Conservation (phyloP, 2,888 invertebrate genomes). For the Tupiocoris notatus region DNA sequence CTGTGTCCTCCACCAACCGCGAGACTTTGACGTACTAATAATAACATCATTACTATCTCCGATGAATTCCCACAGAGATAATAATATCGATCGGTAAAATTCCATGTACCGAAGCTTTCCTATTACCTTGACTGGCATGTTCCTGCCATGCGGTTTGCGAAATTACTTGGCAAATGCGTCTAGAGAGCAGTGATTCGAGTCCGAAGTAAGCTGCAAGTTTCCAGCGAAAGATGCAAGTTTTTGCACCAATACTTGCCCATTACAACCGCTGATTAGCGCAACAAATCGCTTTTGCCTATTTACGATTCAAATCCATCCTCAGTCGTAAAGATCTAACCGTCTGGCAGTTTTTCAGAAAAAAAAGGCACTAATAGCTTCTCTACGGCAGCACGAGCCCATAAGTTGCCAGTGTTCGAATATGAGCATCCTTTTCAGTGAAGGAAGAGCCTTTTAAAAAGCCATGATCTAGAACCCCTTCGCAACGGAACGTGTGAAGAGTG, state of each 20-base stretch:
- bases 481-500: conserved; percentile 27
- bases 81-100: no score
- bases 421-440: background rate
- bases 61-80: no score
- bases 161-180: background rate
- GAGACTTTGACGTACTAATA: no score
- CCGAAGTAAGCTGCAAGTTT: background rate
- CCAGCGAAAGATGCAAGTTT: background rate
- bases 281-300: background rate
- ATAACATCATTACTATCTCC: no score
- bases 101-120: no score
- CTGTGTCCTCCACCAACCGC: no score
- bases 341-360: background rate
- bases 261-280: background rate
- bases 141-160: background rate
- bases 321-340: background rate
- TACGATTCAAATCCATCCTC: background rate
- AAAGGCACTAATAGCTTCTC: background rate
- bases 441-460: background rate
- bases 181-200: no score
- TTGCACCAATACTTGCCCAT: no score
- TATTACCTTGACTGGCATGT: no score
- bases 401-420: background rate
- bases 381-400: background rate
- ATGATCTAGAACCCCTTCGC: conserved; percentile 31